phyloP scores from a whole-genome alignment of 2,797 vertebrate species.

The Galagoides demidoff region DNA sequence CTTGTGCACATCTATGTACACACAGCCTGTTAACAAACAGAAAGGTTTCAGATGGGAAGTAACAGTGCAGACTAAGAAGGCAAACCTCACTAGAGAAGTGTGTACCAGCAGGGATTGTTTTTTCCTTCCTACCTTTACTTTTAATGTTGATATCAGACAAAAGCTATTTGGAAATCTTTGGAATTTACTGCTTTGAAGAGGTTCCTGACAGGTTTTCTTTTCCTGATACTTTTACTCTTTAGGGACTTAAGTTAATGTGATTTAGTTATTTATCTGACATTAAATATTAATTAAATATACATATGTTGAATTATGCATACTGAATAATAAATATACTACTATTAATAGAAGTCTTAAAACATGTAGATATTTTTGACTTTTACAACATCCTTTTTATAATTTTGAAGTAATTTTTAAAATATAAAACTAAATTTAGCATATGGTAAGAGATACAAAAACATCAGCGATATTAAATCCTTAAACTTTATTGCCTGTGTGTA shows the following conservation, averaged over 20 bases:
- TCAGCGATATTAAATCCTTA: not conserved
- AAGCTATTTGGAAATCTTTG: slow-evolving; percentile 34
- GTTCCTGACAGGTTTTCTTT: not conserved
- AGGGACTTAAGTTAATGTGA: not conserved
- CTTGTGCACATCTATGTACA: not conserved
- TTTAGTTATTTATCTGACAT: slow-evolving; percentile 7
- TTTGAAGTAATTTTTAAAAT: slow-evolving; percentile 40
- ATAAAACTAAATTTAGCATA: slow-evolving; percentile 12
- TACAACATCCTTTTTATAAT: not conserved
- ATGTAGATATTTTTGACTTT: not conserved
- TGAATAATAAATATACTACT: not conserved
- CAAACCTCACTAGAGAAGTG: not conserved
- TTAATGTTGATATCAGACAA: not conserved
- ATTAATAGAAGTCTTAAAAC: not conserved
- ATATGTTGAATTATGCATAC: not conserved
- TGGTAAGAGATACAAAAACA: not conserved
- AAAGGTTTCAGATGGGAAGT: not conserved
- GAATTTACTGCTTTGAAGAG: not conserved
- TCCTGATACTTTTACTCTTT: not conserved
- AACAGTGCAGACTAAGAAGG: not conserved
- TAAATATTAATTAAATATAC: slow-evolving; percentile 24
- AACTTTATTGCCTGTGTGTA: not conserved
- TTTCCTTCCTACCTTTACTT: not conserved
- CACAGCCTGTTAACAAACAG: not conserved
- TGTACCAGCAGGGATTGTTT: not conserved